phyloP scores from a whole-genome alignment of 2,888 invertebrate genomes.

The Cryptocephalus moraei region DNA sequence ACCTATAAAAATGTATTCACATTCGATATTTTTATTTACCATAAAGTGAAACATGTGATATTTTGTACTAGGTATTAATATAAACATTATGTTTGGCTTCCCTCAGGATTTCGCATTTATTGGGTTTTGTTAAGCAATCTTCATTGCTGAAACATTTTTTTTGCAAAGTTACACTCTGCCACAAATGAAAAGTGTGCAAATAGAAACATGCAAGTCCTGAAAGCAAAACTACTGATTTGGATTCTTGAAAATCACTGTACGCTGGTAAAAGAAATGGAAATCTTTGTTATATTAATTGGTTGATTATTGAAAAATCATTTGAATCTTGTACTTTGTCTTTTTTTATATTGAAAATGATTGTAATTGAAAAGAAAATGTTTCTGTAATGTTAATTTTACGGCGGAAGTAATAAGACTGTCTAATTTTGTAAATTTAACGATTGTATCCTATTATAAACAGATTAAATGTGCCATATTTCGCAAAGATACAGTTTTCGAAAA shows the following conservation, averaged over 20 bases:
- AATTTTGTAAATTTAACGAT: conserved; percentile 6
- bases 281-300: background rate
- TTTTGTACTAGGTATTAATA: conserved; percentile 36
- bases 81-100: conserved; percentile 33
- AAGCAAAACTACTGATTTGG: background rate
- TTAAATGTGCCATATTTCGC: conserved; percentile 29
- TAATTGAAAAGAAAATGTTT: too few species aligned
- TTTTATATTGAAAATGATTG: too few species aligned
- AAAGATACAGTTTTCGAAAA: conserved; percentile 14
- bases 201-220: too few species aligned
- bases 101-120: conserved; percentile 33
- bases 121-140: conserved; percentile 7
- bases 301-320: too few species aligned
- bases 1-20: too few species aligned
- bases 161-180: background rate
- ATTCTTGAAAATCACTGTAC: too few species aligned
- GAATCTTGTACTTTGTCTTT: too few species aligned
- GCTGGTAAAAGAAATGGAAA: background rate
- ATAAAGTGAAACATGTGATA: conserved; percentile 39
- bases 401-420: background rate
- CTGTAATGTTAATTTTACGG: too few species aligned
- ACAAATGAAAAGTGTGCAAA: too few species aligned
- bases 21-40: conserved; percentile 25
- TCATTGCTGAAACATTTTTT: background rate
- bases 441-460: conserved; percentile 19